Conservation (phyloP, 2,797 vertebrate species). For the Sebastes steindachneri region DNA sequence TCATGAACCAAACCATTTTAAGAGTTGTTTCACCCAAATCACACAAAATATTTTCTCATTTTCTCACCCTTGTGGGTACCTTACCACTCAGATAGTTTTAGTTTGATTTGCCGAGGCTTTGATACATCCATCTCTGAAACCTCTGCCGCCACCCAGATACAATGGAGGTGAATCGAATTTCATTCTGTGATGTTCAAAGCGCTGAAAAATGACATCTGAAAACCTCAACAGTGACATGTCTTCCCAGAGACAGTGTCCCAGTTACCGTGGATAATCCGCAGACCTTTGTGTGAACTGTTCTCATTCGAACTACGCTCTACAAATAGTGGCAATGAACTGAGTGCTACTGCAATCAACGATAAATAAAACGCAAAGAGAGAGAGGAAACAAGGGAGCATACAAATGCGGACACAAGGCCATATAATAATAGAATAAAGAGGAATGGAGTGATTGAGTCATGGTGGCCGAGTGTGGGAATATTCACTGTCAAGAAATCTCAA, state of each 20-base stretch:
- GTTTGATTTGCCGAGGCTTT: conserved; percentile 5
- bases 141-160: neutral
- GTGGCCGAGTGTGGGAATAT: neutral
- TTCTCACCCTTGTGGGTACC: neutral
- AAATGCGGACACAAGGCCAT: neutral
- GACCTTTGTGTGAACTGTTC: conserved; percentile 21
- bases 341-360: neutral
- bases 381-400: neutral
- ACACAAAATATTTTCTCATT: neutral
- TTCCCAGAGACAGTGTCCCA: conserved; percentile 7
- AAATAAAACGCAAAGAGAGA: neutral
- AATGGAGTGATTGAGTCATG: neutral
- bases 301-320: neutral
- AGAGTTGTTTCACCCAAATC: neutral
- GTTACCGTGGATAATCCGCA: conserved; percentile 18
- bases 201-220: conserved; percentile 8
- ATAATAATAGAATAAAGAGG: neutral
- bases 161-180: conserved; percentile 20
- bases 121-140: neutral
- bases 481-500: conserved; percentile 14
- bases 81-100: neutral
- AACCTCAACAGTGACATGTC: conserved; percentile 2
- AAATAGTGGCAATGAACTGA: conserved; percentile 9
- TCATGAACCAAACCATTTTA: neutral
- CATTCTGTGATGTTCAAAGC: conserved; percentile 14